A percentile compares a stretch with the other conserved stretches of the same genome.
Evolutionary conservation across 2,888 invertebrate species (phyloP).

Genomic region (Diarsia brunnea): DNA sequence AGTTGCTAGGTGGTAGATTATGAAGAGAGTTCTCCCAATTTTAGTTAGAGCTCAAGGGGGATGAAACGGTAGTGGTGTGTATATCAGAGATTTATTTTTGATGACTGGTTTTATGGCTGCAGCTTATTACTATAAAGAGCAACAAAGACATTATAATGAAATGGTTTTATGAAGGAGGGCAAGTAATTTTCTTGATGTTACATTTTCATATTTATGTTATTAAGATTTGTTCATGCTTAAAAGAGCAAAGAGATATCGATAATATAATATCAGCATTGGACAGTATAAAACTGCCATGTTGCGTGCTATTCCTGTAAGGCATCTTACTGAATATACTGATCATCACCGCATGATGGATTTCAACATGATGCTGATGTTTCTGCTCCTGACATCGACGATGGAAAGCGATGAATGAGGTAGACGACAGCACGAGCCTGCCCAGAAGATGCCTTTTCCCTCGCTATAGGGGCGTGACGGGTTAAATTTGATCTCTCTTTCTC

Average conservation of each 20-base stretch:
- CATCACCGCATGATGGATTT: not conserved
- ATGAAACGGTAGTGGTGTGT: slow-evolving; percentile 45
- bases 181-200: not conserved
- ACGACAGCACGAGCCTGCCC: not conserved
- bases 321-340: no score
- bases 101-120: slow-evolving; percentile 60
- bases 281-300: no score
- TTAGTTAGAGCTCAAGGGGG: slow-evolving; percentile 31
- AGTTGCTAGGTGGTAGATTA: not conserved
- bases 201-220: slow-evolving; percentile 5
- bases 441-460: not conserved
- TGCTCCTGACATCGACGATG: not conserved
- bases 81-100: slow-evolving; percentile 65
- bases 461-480: not conserved
- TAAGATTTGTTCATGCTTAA: no score
- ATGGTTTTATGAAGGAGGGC: slow-evolving; percentile 8
- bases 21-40: slow-evolving; percentile 21
- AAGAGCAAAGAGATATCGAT: not conserved
- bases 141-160: slow-evolving; percentile 51
- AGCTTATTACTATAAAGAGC: slow-evolving; percentile 54
- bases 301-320: no score
- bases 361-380: not conserved
- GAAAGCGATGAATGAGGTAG: not conserved
- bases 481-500: not conserved
- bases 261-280: not conserved